These are phyloP conservation scores for Camponotus vicinus DNA, from an alignment of 1,140 invertebrate species.

Conservation along the genomic window DNA sequence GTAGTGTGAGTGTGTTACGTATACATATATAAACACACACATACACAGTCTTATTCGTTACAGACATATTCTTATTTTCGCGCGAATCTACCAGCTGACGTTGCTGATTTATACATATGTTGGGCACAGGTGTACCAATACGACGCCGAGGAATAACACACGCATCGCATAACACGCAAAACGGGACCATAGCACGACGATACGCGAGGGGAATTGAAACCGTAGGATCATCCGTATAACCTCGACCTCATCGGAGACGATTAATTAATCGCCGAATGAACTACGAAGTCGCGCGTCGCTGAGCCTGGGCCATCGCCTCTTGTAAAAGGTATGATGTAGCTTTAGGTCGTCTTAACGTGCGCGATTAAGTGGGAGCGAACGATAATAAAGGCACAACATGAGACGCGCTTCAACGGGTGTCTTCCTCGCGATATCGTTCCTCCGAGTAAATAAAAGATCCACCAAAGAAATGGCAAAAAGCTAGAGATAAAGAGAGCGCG, in stretches of 20 bases:
- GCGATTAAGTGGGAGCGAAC: background rate
- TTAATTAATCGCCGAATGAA: slow-evolving; percentile 15
- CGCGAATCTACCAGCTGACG: background rate
- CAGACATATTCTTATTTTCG: background rate
- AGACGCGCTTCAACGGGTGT: background rate
- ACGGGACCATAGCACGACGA: slow-evolving; percentile 7
- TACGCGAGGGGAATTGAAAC: background rate
- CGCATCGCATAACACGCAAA: background rate
- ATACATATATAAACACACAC: too few relatives aligned
- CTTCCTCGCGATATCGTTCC: background rate
- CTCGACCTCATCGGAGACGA: background rate
- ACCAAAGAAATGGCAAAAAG: too few relatives aligned
- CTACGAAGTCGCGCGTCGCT: background rate
- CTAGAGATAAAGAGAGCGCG: background rate
- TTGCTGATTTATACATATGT: too few relatives aligned
- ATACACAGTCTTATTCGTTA: background rate
- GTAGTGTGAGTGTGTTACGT: too few relatives aligned
- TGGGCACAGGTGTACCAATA: too few relatives aligned
- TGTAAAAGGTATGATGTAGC: slow-evolving; percentile 24
- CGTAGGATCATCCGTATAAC: background rate
- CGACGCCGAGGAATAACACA: too few relatives aligned
- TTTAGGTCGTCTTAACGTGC: background rate
- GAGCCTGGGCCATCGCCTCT: background rate
- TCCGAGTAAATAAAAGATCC: background rate
- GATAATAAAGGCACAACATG: too few relatives aligned